Base-by-base conservation (phyloP, 2,797 vertebrate species). In the Pangasius macronema region DNA sequence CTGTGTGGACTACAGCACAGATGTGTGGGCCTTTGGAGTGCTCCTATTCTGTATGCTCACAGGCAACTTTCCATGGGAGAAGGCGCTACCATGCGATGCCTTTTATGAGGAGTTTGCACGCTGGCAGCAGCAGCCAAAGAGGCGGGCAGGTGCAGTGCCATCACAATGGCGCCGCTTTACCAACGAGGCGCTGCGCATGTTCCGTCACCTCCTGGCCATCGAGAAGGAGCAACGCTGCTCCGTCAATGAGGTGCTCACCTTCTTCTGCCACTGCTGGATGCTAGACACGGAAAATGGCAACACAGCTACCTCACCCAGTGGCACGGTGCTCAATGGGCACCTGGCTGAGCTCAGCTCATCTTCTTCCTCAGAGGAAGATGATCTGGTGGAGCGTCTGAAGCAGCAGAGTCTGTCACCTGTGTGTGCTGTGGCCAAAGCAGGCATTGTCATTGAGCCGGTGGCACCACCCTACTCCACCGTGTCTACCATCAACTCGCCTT, bases 31-130 rank as follows among this genome's bases (percentile, higher is more conserved):
- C 6, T 97, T 97, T 2, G 96, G 96, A 0, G 96, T 97, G 82
- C 95, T 97, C 33, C 96, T 97, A 63, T 97, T 97, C 93, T 97
- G 96, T 90, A 97, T 97, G 95, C 95, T 97, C 86, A 97, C 96
- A 0, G 96, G 96, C 1, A 97, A 97, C 92, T 97, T 97, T 91
- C 96, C 96, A 24, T 97, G 96, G 96, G 96, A 97, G 92, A 97
- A 97, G 90, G 96, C 96, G 0, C 92, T 96, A 63, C 95, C 96
- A 13, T 93, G 94, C 0, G 96, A 97, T 90, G 93, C 96, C 61
- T 97, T 97, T 93, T 97, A 97, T 84, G 95, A 97, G 88, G 96
- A 97, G 93, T 97, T 97, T 91, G 93, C 95, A 87, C 95, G 95
- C 91, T 97, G 96, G 96, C 96, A 97, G 94, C 93, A 92, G 88